These are phyloP conservation scores for Pluvianellus socialis DNA, from an alignment of 2,113 vertebrate genomes.

Conservation along the genomic window DNA sequence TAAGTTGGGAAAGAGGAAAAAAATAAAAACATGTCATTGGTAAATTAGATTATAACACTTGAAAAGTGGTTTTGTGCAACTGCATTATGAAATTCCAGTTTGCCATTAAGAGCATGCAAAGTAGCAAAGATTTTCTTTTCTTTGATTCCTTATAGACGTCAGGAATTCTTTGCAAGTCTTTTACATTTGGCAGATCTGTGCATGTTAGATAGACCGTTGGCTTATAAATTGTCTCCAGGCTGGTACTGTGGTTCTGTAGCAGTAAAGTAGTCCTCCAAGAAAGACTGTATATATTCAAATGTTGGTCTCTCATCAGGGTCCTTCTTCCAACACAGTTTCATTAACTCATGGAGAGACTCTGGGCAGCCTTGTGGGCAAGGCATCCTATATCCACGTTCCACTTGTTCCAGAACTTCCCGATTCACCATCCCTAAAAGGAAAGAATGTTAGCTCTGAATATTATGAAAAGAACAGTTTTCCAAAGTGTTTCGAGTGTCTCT, in stretches of 20 bases:
- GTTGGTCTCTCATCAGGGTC: slow-evolving; percentile 96
- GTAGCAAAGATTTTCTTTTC: slow-evolving; percentile 71
- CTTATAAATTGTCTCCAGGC: slow-evolving; percentile 95
- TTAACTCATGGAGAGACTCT: slow-evolving; percentile 93
- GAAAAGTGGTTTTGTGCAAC: slow-evolving; percentile 84
- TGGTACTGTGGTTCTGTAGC: slow-evolving; percentile 97
- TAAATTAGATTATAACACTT: slow-evolving; percentile 76
- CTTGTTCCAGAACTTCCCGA: slow-evolving; percentile 93
- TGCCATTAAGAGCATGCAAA: slow-evolving; percentile 77
- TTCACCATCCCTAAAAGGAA: slow-evolving; percentile 90
- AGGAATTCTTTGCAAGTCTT: slow-evolving; percentile 71
- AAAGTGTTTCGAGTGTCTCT: neutral
- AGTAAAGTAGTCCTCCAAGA: slow-evolving; percentile 97
- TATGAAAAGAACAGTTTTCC: neutral
- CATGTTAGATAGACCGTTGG: slow-evolving; percentile 61
- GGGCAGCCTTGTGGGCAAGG: slow-evolving; percentile 94
- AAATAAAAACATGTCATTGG: slow-evolving; percentile 65
- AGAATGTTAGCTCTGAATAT: neutral
- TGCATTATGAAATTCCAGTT: slow-evolving; percentile 80
- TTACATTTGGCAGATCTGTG: slow-evolving; percentile 77
- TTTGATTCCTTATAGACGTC: slow-evolving; percentile 65
- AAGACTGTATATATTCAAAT: slow-evolving; percentile 95
- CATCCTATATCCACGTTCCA: slow-evolving; percentile 94
- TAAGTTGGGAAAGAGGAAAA: slow-evolving; percentile 43
- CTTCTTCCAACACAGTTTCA: slow-evolving; percentile 96